Conservation (phyloP, 2,797 vertebrate species). For the Arrhamphus sclerolepis region DNA sequence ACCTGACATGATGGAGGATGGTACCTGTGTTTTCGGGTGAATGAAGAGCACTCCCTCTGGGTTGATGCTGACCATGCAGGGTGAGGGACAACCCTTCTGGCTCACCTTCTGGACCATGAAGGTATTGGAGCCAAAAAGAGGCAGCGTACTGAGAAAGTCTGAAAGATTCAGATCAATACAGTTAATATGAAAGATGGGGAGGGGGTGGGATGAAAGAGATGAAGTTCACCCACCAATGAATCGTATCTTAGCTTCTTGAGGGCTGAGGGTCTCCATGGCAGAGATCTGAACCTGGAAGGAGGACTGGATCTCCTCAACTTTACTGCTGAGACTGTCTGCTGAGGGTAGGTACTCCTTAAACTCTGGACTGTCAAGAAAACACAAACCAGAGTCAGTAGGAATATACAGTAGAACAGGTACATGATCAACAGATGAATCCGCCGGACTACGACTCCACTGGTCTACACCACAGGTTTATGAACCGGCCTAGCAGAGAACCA, state of each 20-base stretch:
- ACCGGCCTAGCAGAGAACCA: too few relatives aligned
- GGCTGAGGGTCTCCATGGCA: slow-evolving; percentile 47
- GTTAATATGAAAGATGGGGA: neutral
- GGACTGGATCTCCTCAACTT: slow-evolving; percentile 60
- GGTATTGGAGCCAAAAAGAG: slow-evolving; percentile 84
- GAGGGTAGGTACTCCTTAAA: slow-evolving; percentile 73
- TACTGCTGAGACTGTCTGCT: slow-evolving; percentile 32
- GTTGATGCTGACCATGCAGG: slow-evolving; percentile 83
- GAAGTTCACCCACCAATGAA: slow-evolving; percentile 71
- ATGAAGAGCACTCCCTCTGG: slow-evolving; percentile 79
- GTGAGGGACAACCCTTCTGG: slow-evolving; percentile 64
- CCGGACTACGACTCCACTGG: neutral
- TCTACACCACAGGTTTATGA: too few relatives aligned
- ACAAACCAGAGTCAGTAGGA: neutral
- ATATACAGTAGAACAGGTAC: neutral
- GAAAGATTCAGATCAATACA: slow-evolving; percentile 24
- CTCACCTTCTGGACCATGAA: slow-evolving; percentile 84
- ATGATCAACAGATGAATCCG: too few relatives aligned
- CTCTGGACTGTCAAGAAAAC: slow-evolving; percentile 57
- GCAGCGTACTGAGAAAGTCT: slow-evolving; percentile 80
- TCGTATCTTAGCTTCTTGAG: slow-evolving; percentile 72
- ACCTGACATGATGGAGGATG: too few relatives aligned
- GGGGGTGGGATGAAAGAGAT: neutral
- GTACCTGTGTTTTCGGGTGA: slow-evolving; percentile 83
- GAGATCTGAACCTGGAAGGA: slow-evolving; percentile 53